Base-by-base conservation (phyloP, 2,113 vertebrate species). In the Ctenodactylus gundi region DNA sequence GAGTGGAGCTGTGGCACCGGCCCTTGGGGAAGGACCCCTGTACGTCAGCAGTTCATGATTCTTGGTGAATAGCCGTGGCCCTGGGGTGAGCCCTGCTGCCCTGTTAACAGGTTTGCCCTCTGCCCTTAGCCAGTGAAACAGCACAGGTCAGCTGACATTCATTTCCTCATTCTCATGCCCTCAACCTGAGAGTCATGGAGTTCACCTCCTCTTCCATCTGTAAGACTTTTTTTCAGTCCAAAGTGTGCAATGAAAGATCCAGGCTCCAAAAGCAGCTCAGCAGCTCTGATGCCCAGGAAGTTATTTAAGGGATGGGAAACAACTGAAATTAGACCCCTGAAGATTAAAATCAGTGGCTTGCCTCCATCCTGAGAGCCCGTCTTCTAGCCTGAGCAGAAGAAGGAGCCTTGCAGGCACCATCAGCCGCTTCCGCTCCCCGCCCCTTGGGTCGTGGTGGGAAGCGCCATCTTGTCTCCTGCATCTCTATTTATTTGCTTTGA, bases 111-210 rank as follows among this genome's bases (percentile, higher is more conserved):
- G 29, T 65, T 67, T 88, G 73, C 85, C 72, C 85, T 65, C 87
- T 90, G 86, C 94, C 76, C 65, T 62, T 15, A 60, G 58, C 80
- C 49, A 49, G 80, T 60, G 91, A 91, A 89, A 95, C 77, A 82
- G 49, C 90, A 89, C 29, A 18, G n/a, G 60, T 95, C 67, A 72
- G 72, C 94, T 93, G 31, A 36, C 27, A 86, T 88, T 29, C 78
- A 46, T 73, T 96, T 96, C 82, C 94, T 95, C 64, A 21, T 94
- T 93, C 85, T 96, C 90, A 81, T 57, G 67, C 39, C 1, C 15
- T 88, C 93, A 29, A 27, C 83, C 85, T 0, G 0, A 84, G 49
- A 89, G 83, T 57, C 41, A 0, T 21, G 23, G 31, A 23, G 70
- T 51, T 20, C 25, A 8, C 88, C 0, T 11, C 78, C 93, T 84